Evolutionary conservation across 2,888 invertebrate species (phyloP).

Genomic region (Rhopalosiphum nymphaeae): DNA sequence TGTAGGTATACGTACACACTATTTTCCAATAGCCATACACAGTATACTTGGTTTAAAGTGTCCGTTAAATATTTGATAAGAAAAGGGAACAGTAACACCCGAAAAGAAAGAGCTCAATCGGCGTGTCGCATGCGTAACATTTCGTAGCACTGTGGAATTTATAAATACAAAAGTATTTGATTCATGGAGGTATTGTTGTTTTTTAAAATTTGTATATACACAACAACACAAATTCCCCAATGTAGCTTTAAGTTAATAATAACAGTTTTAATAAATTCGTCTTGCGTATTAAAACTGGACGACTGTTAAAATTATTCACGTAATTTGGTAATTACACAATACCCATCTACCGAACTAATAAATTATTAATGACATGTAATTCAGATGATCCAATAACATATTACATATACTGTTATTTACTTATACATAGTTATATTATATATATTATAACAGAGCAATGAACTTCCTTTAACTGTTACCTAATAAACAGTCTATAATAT

Average conservation of each 20-base stretch:
- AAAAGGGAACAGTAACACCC: background rate
- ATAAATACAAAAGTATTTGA: background rate
- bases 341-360: background rate
- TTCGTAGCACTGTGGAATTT: background rate
- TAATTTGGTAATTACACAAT: constrained; percentile 18
- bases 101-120: background rate
- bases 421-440: background rate
- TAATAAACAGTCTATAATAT: constrained; percentile 3
- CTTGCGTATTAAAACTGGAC: background rate
- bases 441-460: constrained; percentile 28
- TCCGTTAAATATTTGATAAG: background rate
- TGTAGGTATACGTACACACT: background rate
- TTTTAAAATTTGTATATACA: background rate
- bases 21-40: background rate
- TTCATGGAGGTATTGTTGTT: background rate
- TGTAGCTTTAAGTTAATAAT: background rate
- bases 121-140: background rate
- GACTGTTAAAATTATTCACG: background rate
- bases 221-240: background rate
- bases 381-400: constrained; percentile 6
- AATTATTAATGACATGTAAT: constrained; percentile 10
- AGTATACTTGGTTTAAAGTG: background rate
- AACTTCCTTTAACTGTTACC: constrained; percentile 32
- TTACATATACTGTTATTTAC: background rate
- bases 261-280: background rate